phyloP scores from a whole-genome alignment of 2,888 invertebrate genomes.

The Caenorhabditis sp. region DNA sequence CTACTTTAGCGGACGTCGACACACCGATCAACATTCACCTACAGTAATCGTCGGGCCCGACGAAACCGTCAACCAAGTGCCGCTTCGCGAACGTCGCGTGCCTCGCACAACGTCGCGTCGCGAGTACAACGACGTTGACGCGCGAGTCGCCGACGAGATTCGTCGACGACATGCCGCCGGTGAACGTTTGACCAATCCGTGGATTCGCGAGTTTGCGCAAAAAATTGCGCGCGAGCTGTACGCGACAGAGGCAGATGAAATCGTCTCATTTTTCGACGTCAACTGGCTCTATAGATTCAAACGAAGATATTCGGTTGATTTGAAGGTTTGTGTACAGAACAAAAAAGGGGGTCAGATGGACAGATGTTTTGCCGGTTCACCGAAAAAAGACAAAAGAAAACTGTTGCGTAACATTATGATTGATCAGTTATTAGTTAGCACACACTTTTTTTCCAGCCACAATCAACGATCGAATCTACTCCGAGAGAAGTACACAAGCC shows the following conservation, averaged over 20 bases:
- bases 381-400: background rate
- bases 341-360: background rate
- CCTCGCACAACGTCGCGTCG: conserved; percentile 11
- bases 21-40: conserved; percentile 21
- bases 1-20: conserved; percentile 38
- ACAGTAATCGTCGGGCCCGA: conserved; percentile 4
- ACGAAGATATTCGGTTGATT: conserved; percentile 23
- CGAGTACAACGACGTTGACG: conserved; percentile 25
- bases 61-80: background rate
- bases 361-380: background rate
- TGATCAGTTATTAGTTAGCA: too few relatives aligned
- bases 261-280: conserved; percentile 18
- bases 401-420: background rate
- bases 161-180: conserved; percentile 8
- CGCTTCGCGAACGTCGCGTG: conserved; percentile 17
- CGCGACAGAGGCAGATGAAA: background rate
- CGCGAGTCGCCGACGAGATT: conserved; percentile 21
- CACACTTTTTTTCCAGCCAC: background rate
- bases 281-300: conserved; percentile 37
- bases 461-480: background rate
- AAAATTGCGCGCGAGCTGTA: conserved; percentile 11
- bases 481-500: background rate
- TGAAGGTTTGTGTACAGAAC: conserved; percentile 26
- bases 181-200: conserved; percentile 37
- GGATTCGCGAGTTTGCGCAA: conserved; percentile 33